Evolutionary conservation across 2,888 invertebrate genomes (phyloP).

Genomic region (Caenorhabditis auriculariae): DNA sequence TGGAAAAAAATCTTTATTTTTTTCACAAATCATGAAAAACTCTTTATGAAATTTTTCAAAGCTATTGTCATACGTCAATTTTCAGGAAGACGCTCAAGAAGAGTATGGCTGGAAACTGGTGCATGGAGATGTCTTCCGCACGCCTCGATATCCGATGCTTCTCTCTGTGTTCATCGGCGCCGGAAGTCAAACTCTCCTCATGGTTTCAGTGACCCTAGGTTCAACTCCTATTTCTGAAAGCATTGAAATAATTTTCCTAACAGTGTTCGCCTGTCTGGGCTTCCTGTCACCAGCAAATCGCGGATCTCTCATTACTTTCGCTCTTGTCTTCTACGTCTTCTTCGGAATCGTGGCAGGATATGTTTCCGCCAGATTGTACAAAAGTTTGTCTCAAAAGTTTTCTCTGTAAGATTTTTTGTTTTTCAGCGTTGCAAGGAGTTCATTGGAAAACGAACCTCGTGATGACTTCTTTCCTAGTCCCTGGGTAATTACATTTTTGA

Average conservation of each 20-base stretch:
- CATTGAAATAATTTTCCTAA: too few relatives aligned
- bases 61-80: neutral
- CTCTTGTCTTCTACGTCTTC: constrained; percentile 92
- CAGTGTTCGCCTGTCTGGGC: constrained; percentile 96
- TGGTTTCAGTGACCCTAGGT: constrained; percentile 89
- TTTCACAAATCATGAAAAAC: too few relatives aligned
- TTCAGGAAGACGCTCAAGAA: constrained; percentile 79
- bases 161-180: constrained; percentile 93
- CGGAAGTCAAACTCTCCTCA: constrained; percentile 91
- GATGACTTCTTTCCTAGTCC: constrained; percentile 91
- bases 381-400: constrained; percentile 71
- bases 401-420: neutral
- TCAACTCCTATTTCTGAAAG: constrained; percentile 46
- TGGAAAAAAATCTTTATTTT: too few relatives aligned
- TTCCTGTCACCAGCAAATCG: constrained; percentile 97
- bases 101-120: constrained; percentile 75
- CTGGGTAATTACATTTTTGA: constrained; percentile 76
- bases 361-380: constrained; percentile 92
- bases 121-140: constrained; percentile 73
- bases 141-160: constrained; percentile 86
- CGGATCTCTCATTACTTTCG: constrained; percentile 96
- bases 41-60: too few relatives aligned
- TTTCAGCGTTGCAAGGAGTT: constrained; percentile 82
- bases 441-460: constrained; percentile 98
- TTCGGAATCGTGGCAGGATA: constrained; percentile 95